phyloP scores from a whole-genome alignment of 1,140 invertebrate species.

The Amphibalanus amphitrite region DNA sequence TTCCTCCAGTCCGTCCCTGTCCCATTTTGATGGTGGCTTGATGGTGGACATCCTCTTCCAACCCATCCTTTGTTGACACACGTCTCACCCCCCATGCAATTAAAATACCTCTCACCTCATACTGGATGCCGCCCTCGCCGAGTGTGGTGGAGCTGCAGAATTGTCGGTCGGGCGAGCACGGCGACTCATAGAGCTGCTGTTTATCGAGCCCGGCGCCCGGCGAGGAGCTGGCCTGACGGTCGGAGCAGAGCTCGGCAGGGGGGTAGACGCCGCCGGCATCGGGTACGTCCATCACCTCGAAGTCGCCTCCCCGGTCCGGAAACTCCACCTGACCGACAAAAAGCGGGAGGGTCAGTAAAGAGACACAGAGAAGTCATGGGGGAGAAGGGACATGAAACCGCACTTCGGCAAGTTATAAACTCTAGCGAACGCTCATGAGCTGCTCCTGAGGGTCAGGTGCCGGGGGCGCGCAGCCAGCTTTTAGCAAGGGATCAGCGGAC shows the following conservation, averaged over 20 bases:
- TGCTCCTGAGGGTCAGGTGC: too few species aligned
- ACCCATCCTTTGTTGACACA: too few species aligned
- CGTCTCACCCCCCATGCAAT: too few species aligned
- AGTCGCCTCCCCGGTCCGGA: neutral
- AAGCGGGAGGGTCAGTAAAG: neutral
- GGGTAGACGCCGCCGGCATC: neutral
- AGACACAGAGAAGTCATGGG: neutral
- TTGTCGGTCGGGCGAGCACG: slow-evolving; percentile 54
- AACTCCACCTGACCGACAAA: neutral
- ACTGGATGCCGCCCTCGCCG: slow-evolving; percentile 35
- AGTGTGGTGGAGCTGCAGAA: slow-evolving; percentile 62
- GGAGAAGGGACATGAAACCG: neutral
- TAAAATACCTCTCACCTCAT: slow-evolving; percentile 28
- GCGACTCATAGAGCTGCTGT: slow-evolving; percentile 25
- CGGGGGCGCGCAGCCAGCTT: too few species aligned
- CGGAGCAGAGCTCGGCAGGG: neutral
- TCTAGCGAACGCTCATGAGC: too few species aligned
- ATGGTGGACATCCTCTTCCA: too few species aligned
- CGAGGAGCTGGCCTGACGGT: neutral
- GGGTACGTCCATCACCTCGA: neutral
- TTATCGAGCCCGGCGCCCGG: neutral
- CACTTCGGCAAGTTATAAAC: too few species aligned
- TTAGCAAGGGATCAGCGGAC: too few species aligned
- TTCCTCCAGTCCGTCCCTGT: too few species aligned
- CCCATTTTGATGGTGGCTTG: too few species aligned